Percentiles rank a stretch among this genome's conserved stretches.
Evolutionary conservation across 2,797 vertebrate genomes (phyloP).

Genomic region (Lithobates sylvaticus): DNA sequence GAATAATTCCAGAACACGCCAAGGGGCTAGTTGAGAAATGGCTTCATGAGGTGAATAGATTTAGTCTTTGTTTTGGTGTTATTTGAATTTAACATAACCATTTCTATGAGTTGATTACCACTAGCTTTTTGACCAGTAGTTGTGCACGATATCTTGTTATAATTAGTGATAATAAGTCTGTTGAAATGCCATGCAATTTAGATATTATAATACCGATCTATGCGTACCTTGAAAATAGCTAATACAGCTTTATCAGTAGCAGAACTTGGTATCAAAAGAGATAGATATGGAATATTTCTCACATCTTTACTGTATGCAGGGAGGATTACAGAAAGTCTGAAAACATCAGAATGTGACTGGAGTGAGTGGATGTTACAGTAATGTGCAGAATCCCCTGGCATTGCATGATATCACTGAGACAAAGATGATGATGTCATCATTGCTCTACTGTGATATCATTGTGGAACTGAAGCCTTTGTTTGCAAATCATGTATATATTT

Average conservation of each 20-base stretch:
- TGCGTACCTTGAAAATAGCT: background rate
- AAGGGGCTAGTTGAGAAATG: slow-evolving; percentile 83
- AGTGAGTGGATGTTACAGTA: background rate
- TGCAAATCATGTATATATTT: no score
- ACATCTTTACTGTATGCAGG: background rate
- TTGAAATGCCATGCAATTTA: background rate
- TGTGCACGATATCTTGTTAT: slow-evolving; percentile 49
- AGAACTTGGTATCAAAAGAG: background rate
- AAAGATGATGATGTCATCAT: background rate
- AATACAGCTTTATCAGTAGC: no score
- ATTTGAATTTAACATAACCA: slow-evolving; percentile 73
- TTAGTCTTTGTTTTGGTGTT: slow-evolving; percentile 77
- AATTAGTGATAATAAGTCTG: background rate
- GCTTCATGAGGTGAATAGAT: slow-evolving; percentile 82
- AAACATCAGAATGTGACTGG: background rate
- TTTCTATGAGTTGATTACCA: slow-evolving; percentile 67
- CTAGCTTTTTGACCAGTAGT: slow-evolving; percentile 71
- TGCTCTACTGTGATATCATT: background rate
- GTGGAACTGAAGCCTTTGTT: no score
- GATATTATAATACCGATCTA: background rate
- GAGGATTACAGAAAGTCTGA: background rate
- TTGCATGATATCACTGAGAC: background rate
- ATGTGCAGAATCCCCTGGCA: no score
- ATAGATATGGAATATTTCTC: background rate
- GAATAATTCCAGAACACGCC: slow-evolving; percentile 79